Base-by-base conservation (phyloP, 2,888 invertebrate genomes). In the Caenorhabditis doughertyi region DNA sequence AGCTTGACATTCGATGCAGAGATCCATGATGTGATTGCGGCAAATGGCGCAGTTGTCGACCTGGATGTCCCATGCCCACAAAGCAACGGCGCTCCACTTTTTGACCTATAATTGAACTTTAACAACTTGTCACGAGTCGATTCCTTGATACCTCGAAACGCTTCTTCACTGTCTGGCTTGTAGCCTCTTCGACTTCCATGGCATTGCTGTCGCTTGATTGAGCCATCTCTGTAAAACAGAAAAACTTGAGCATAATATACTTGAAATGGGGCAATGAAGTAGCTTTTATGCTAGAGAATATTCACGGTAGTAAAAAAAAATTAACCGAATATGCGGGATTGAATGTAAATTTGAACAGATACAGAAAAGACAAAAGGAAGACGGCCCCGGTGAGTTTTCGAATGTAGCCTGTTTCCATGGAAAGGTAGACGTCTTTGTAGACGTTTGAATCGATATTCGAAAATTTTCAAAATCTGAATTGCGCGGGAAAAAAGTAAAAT, bases 11-110 rank as follows among this genome's bases (percentile, higher is more conserved):
- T 99, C 99, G 92, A 99, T 99, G 93, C 99, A 99, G 27, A 98
- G 94, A 93, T 99, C 99, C 99, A 99, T 99, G 89, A 99, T 99
- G 93, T 99, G 98, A 93, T 99, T 99, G 72, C 99, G 95, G 92
- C 99, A 99, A 93, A 99, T 99, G 89, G 99, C 99, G 93, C 99
- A 99, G 93, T 99, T 99, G 92, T 99, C 99, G 16, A 99, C 98
- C 65, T 98, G 98, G 93, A 99, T 99, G 93, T 99, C 94, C 92
- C 91, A 92, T 80, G 98, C 98, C 99, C 99, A 99, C 11, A 99
- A 93, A 55, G 99, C 98, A 9, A 99, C 98, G 71, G 98, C 98
- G 94, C 97, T 98, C 98, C 99, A 99, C 96, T 98, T 94, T 91
- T 91, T 91, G 47, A 91, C 90, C 87, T 88, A 55, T 35, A 87